These are phyloP conservation scores for Petrocephalus schoutedeni DNA, from an alignment of 2,797 vertebrate species.

Conservation along the genomic window DNA sequence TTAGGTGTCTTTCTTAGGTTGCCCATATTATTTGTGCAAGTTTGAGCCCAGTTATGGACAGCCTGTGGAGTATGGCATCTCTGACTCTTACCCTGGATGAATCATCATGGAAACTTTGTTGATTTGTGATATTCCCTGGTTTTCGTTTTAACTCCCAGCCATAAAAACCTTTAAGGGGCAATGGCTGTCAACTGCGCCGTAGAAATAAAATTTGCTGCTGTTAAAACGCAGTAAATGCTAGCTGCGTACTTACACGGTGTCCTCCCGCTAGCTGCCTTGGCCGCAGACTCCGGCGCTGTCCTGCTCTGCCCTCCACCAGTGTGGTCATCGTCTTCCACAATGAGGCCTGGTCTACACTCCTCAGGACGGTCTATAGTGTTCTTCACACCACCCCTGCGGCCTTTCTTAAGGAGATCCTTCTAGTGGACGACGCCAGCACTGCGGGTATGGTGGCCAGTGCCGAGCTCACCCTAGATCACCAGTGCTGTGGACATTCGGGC, in stretches of 20 bases:
- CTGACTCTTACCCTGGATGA: neutral
- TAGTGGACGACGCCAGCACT: slow-evolving; percentile 79
- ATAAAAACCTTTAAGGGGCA: neutral
- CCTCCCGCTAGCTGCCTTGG: slow-evolving; percentile 59
- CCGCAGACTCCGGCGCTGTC: slow-evolving; percentile 69
- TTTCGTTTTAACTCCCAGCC: neutral
- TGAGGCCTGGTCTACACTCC: slow-evolving; percentile 73
- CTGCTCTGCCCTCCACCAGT: slow-evolving; percentile 67
- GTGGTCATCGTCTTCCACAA: slow-evolving; percentile 80
- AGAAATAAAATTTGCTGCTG: neutral
- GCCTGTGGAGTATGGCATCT: neutral
- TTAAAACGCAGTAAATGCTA: neutral
- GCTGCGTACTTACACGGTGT: neutral
- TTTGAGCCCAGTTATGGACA: neutral
- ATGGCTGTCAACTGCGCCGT: neutral
- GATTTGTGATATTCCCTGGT: neutral
- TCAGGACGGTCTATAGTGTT: slow-evolving; percentile 73
- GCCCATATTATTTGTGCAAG: neutral
- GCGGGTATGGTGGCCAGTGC: slow-evolving; percentile 52
- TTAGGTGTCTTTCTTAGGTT: neutral
- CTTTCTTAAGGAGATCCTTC: slow-evolving; percentile 68
- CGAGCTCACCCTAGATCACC: neutral
- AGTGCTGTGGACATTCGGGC: neutral
- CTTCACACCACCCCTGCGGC: slow-evolving; percentile 67
- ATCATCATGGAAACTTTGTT: neutral